Conservation (phyloP, 2,797 vertebrate genomes). For the Sarcophilus harrisii region DNA sequence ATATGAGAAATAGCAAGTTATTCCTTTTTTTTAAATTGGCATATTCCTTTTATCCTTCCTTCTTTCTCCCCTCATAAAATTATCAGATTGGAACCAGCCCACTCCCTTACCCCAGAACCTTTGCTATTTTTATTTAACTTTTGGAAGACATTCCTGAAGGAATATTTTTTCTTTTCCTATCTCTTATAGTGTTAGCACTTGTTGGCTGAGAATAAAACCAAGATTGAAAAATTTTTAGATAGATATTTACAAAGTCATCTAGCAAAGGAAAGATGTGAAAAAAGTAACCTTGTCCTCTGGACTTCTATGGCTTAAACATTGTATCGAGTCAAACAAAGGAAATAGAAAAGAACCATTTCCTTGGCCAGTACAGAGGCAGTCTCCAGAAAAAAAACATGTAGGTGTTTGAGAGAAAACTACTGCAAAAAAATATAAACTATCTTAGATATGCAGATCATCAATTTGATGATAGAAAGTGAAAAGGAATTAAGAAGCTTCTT, state of each 20-base stretch:
- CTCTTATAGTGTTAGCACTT: background rate
- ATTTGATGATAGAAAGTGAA: background rate
- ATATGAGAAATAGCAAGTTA: background rate
- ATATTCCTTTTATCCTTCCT: background rate
- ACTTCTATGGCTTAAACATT: background rate
- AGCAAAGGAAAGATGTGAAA: background rate
- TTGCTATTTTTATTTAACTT: background rate
- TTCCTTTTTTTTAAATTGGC: background rate
- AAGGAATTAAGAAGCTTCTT: background rate
- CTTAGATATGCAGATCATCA: background rate
- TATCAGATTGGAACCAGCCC: background rate
- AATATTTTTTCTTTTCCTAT: background rate
- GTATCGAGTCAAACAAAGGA: background rate
- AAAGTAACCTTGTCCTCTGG: background rate
- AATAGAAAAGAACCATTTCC: background rate
- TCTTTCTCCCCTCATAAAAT: background rate
- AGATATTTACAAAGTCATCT: background rate
- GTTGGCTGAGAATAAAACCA: background rate
- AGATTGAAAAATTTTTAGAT: background rate
- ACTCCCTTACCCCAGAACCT: background rate
- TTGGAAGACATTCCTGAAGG: background rate
- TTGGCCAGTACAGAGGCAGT: background rate
- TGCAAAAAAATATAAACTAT: background rate
- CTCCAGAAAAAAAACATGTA: background rate
- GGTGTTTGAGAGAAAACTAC: background rate